Evolutionary conservation across 1,140 invertebrate genomes (phyloP).

Genomic region (Scaptomyza graminum): DNA sequence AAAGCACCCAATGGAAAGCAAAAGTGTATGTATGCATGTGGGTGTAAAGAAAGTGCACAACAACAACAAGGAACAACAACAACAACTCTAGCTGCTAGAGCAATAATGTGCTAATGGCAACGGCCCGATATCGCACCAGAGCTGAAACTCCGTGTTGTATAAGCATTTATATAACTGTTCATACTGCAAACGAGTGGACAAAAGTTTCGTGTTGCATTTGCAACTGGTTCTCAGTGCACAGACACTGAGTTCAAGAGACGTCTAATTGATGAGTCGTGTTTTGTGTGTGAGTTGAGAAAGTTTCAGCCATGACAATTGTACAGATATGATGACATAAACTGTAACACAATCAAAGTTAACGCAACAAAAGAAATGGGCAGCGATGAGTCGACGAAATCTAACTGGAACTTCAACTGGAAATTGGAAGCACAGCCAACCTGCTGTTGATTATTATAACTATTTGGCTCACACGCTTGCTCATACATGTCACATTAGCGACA

Average conservation of each 20-base stretch:
- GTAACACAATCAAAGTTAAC: conserved; percentile 80
- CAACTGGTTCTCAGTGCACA: conserved; percentile 50
- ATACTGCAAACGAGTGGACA: conserved; percentile 40
- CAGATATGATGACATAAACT: conserved; percentile 81
- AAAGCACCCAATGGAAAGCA: conserved; percentile 66
- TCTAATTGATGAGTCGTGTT: conserved; percentile 57
- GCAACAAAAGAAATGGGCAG: conserved; percentile 38
- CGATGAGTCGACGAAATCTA: conserved; percentile 57
- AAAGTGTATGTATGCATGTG: conserved; percentile 44
- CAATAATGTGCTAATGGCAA: conserved; percentile 33
- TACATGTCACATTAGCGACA: conserved; percentile 7
- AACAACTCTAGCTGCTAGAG: neutral
- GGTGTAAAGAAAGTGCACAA: conserved; percentile 62
- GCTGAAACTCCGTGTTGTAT: conserved; percentile 59
- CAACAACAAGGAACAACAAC: conserved; percentile 19
- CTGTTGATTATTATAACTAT: conserved; percentile 9
- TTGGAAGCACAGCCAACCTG: conserved; percentile 11
- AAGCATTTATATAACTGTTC: conserved; percentile 74
- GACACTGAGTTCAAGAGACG: conserved; percentile 61
- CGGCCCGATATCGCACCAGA: conserved; percentile 18
- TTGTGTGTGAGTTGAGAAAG: conserved; percentile 45
- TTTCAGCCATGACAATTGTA: conserved; percentile 57
- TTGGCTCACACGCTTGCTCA: conserved; percentile 14
- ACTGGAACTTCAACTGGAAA: conserved; percentile 53
- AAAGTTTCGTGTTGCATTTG: conserved; percentile 18